Evolutionary conservation across 2,113 vertebrate species (phyloP).

Genomic region (Diadophis punctatus): DNA sequence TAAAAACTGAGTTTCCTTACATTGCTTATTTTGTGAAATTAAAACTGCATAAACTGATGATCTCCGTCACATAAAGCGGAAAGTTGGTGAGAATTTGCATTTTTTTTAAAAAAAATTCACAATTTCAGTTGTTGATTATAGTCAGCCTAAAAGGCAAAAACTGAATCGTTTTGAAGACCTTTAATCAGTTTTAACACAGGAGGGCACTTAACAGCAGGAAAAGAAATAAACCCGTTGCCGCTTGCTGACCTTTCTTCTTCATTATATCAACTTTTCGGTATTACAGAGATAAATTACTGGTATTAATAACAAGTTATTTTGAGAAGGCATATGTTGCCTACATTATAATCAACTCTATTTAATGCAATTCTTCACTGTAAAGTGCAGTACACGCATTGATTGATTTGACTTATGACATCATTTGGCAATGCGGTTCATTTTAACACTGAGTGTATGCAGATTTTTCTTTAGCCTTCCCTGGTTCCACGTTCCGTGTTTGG

Average conservation of each 20-base stretch:
- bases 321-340: background rate
- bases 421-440: constrained; percentile 7
- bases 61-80: background rate
- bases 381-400: background rate
- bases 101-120: background rate
- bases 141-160: background rate
- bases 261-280: constrained; percentile 1
- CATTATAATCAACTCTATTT: background rate
- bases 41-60: background rate
- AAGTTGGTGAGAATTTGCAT: background rate
- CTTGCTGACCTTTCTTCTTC: background rate
- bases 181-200: background rate
- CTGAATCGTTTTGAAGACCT: background rate
- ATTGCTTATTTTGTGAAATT: background rate
- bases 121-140: background rate
- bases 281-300: background rate
- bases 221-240: background rate
- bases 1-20: background rate
- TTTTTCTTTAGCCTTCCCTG: constrained; percentile 28
- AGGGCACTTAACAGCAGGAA: background rate
- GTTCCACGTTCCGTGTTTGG: constrained; percentile 56
- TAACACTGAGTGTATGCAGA: constrained; percentile 31
- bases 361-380: background rate
- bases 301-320: constrained; percentile 1
- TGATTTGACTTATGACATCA: background rate